Evolutionary conservation across 2,113 vertebrate genomes (phyloP), one percentile per base, ranked within the genome.

Genomic region (Micronycteris hirsuta): DNA sequence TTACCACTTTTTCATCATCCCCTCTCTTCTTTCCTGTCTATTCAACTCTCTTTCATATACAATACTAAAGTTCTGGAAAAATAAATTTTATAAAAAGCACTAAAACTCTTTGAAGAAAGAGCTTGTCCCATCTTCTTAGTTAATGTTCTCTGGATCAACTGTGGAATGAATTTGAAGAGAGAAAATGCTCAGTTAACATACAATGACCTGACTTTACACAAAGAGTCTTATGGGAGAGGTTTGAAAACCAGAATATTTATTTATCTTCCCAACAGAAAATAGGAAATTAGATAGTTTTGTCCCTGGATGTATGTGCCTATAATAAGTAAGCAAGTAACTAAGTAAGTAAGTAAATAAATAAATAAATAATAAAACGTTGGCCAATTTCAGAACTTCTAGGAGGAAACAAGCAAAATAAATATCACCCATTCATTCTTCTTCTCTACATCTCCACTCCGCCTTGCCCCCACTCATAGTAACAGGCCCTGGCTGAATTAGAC

Each of bases 251-350:
- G 49, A 74, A 94, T 86, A 71, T 0, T 36, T 86, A 17, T 67
- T 73, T 91, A 41, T 70, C 7, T 95, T 92, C 86, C 81, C 13
- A 88, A 52, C 47, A 80, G 8, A 93, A 93, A 70, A 54, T 1
- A 38, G 13, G 8, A 97, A 83, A 43, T 93, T 31, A 56, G 4
- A 45, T 58, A 22, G 16, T 22, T 83, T 92, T 81, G n/a, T 82
- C 20, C 31, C 12, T 83, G 7, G 11, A 2, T 77, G 1, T 56
- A 19, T 58, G n/a, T 45, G 4, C 15, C 61, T 80, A 4, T 52
- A 45, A 80, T 86, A 87, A 73, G 16, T 6, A 73, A 22, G 24
- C 10, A 65, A 49, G 14, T 12, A 49, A 86, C n/a, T n/a, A n/a
- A n/a, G n/a, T n/a, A n/a, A n/a, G n/a, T n/a, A n/a, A 71, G 17